Conservation (phyloP, 2,113 vertebrate species). For the Chelonoidis abingdonii region DNA sequence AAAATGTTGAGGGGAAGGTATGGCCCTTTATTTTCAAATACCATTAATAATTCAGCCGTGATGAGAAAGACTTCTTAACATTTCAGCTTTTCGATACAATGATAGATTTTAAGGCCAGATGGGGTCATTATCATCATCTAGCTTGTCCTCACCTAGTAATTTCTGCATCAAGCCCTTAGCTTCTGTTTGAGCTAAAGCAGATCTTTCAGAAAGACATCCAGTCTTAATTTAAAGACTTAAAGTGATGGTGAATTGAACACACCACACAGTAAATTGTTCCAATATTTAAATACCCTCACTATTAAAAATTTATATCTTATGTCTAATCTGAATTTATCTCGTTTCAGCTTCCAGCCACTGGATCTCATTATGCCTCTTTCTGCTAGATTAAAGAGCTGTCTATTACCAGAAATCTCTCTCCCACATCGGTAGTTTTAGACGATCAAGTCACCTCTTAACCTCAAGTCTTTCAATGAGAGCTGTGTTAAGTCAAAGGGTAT, state of each 20-base stretch:
- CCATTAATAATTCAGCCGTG: neutral
- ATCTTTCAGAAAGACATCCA: neutral
- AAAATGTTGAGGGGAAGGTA: neutral
- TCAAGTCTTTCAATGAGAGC: neutral
- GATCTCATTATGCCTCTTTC: neutral
- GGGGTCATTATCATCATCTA: neutral
- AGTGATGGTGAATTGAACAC: neutral
- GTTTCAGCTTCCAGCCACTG: neutral
- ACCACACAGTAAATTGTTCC: neutral
- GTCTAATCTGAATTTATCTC: neutral
- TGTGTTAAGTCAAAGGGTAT: neutral
- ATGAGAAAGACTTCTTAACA: neutral
- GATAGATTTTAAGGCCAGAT: neutral
- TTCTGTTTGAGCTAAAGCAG: neutral
- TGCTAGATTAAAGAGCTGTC: neutral
- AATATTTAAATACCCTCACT: neutral
- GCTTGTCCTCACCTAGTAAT: neutral
- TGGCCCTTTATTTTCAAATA: neutral
- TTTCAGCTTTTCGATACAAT: neutral
- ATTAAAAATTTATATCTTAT: neutral
- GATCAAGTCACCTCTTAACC: neutral
- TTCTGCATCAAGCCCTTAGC: neutral
- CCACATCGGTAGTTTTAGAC: neutral
- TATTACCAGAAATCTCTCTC: neutral
- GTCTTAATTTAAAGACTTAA: neutral